These are phyloP conservation scores for Lepus europaeus DNA, from an alignment of 2,113 vertebrate species.

Conservation along the genomic window DNA sequence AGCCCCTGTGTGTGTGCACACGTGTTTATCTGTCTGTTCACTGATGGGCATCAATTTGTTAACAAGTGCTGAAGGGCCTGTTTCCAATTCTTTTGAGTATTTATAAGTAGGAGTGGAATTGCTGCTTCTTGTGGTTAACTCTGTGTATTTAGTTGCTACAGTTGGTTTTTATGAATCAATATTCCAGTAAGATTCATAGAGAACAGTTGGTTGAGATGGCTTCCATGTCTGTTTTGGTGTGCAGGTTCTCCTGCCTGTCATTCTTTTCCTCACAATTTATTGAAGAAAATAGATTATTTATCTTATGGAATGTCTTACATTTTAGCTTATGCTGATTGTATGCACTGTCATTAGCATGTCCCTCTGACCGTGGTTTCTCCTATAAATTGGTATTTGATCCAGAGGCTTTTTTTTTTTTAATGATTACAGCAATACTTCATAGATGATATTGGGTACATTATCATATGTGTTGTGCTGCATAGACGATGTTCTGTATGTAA, in stretches of 20 bases:
- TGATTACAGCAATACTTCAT: slow-evolving; percentile 19
- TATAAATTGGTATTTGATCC: background rate
- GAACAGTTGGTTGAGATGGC: background rate
- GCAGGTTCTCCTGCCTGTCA: background rate
- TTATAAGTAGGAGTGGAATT: background rate
- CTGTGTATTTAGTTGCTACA: background rate
- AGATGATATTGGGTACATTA: background rate
- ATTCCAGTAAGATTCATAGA: background rate
- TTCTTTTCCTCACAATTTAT: background rate
- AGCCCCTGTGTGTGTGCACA: background rate
- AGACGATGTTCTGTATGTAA: background rate
- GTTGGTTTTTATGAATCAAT: slow-evolving; percentile 1
- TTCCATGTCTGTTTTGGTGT: background rate
- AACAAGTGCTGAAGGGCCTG: background rate
- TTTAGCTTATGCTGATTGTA: background rate
- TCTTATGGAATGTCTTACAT: background rate
- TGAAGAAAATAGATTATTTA: slow-evolving; percentile 24
- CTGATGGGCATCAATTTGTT: background rate
- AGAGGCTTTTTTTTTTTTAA: background rate
- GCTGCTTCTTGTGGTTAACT: background rate
- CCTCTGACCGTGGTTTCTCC: background rate
- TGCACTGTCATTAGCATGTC: background rate
- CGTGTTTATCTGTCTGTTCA: background rate
- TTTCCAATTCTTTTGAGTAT: slow-evolving; percentile 26
- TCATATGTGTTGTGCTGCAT: background rate